These are phyloP conservation scores for Drosophila ananassae DNA, from an alignment of 1,140 invertebrate genomes.

Conservation along the genomic window DNA sequence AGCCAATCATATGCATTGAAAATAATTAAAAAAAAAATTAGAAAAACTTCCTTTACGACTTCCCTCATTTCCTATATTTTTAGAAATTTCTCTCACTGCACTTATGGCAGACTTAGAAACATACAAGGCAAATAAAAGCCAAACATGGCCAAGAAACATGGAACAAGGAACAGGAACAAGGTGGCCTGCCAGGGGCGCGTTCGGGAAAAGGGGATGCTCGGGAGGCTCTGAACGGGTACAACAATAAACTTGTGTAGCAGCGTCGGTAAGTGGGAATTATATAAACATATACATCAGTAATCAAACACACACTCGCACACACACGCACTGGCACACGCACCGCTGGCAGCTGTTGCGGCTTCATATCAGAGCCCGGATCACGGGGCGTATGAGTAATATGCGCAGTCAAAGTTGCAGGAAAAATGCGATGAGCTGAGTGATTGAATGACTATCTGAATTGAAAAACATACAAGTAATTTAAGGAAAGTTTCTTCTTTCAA, in stretches of 20 bases:
- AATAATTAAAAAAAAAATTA: no score
- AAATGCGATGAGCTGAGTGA: slow-evolving; percentile 17
- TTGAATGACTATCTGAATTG: not conserved
- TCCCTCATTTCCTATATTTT: no score
- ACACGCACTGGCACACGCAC: slow-evolving; percentile 14
- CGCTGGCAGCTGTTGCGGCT: slow-evolving; percentile 54
- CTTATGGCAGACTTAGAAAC: not conserved
- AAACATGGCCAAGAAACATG: slow-evolving; percentile 57
- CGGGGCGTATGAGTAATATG: slow-evolving; percentile 48
- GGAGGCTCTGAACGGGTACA: slow-evolving; percentile 12
- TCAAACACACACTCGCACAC: slow-evolving; percentile 26
- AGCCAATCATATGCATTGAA: no score
- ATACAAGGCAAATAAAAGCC: slow-evolving; percentile 60
- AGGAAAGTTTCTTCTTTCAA: not conserved
- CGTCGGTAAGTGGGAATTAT: slow-evolving; percentile 76
- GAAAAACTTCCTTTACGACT: no score
- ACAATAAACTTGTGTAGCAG: slow-evolving; percentile 69
- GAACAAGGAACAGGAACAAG: slow-evolving; percentile 16
- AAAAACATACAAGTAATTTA: not conserved
- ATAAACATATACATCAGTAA: slow-evolving; percentile 77
- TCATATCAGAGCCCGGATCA: slow-evolving; percentile 46
- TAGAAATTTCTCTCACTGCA: slow-evolving; percentile 1
- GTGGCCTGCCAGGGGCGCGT: slow-evolving; percentile 3
- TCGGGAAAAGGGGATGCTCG: not conserved
- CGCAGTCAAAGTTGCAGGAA: slow-evolving; percentile 6